Base-by-base conservation (phyloP, 2,797 vertebrate species). In the Capromys pilorides region DNA sequence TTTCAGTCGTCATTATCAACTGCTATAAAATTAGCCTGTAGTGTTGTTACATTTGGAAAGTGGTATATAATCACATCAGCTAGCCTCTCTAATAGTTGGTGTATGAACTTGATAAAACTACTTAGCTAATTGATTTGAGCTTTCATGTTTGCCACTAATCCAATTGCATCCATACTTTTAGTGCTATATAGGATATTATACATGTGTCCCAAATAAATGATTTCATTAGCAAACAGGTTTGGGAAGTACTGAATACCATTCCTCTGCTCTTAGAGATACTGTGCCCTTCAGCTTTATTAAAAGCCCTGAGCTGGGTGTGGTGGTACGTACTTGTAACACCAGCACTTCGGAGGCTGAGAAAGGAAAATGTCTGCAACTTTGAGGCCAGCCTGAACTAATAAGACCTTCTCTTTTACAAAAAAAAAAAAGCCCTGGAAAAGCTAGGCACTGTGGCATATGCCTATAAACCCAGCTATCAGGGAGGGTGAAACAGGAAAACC, bases 201-300 rank as follows among this genome's bases (percentile, higher is more conserved):
- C 61, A 22, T 8, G 1, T 87, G 39, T 83, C 69, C 91, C 54
- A 81, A 61, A 22, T 85, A 61, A 79, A 18, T 81, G 54, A 7
- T 36, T 91, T 88, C n/a, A 54, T 95, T 94, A 51, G 90, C 77
- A 89, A 86, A 57, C 71, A 78, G 10, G 39, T 81, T 89, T 71
- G 49, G 39, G 39, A 75, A 71, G 45, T 31, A 11, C 66, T 79
- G 57, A 39, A n/a, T 92, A 11, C 77, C 12, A 5, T 81, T 64
- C 19, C 80, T 39, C 45, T 88, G 39, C 19, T 78, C 49, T 57
- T 22, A 71, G 18, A 92, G 1, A 36, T 51, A 26, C 21, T 19
- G 4, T 81, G 33, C 62, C 51, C 51, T 61, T 82, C 62, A 84
- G 51, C 62, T 24, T 87, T 66, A 28, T 54, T 77, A 59, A 81